Evolutionary conservation across 2,113 vertebrate species (phyloP).

Genomic region (Trematocara stigmaticum): DNA sequence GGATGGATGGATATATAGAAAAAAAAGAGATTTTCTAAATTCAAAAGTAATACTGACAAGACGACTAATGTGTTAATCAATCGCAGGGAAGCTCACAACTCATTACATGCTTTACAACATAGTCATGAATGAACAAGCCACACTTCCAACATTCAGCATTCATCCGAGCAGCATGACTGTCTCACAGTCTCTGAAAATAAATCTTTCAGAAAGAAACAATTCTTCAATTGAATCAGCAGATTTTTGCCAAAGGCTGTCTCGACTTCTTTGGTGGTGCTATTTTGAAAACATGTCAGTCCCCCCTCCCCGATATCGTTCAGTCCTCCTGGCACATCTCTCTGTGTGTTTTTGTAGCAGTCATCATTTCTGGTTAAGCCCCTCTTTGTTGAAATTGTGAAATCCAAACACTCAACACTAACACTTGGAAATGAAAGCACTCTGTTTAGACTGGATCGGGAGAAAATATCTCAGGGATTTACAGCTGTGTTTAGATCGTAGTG

Average conservation of each 20-base stretch:
- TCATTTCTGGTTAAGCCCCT: constrained; percentile 48
- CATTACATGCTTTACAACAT: constrained; percentile 13
- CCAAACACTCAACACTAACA: constrained; percentile 37
- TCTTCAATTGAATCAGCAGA: constrained; percentile 56
- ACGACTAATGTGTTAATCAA: background rate
- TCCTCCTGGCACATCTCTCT: constrained; percentile 42
- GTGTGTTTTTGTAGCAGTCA: constrained; percentile 53
- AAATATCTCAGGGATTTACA: constrained; percentile 21
- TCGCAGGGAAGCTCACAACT: constrained; percentile 5
- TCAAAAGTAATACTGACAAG: background rate
- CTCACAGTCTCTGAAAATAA: constrained; percentile 28
- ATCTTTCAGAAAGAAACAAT: constrained; percentile 43
- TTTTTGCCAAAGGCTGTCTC: constrained; percentile 54
- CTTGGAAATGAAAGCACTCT: constrained; percentile 37
- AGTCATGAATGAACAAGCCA: constrained; percentile 33
- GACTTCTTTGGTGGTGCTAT: constrained; percentile 40
- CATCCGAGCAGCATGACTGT: constrained; percentile 19
- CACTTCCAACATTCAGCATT: constrained; percentile 10
- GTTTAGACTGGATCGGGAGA: background rate
- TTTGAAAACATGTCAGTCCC: constrained; percentile 45
- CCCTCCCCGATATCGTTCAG: constrained; percentile 36
- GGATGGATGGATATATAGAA: background rate
- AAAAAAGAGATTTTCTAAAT: background rate
- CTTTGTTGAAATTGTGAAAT: constrained; percentile 49
- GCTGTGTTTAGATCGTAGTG: background rate